A percentile compares a stretch with the other conserved stretches of the same genome.
Evolutionary conservation across 2,888 invertebrate species (phyloP).

Genomic region (Nemotelus nigrinus): DNA sequence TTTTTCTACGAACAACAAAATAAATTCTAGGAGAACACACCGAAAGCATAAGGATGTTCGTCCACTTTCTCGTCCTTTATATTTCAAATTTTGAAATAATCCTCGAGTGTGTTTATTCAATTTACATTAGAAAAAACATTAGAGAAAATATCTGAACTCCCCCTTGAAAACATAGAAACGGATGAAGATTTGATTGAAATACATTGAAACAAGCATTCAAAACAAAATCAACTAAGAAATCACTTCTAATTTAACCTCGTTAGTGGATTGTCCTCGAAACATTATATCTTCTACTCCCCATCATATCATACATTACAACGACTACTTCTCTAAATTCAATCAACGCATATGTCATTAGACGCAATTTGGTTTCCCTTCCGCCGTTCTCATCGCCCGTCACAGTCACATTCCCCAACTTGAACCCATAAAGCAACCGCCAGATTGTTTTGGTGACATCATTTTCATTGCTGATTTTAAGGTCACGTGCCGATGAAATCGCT

Average conservation of each 20-base stretch:
- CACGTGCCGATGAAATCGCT: constrained; percentile 48
- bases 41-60: no score
- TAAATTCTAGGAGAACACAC: no score
- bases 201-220: neutral
- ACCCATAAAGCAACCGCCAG: constrained; percentile 1
- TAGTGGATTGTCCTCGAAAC: constrained; percentile 48
- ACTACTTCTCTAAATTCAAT: constrained; percentile 52
- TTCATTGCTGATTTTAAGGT: constrained; percentile 49
- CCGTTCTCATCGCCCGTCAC: constrained; percentile 4
- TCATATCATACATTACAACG: neutral
- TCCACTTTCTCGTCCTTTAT: no score
- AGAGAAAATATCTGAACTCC: no score
- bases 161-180: no score
- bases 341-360: constrained; percentile 55
- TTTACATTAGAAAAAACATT: no score
- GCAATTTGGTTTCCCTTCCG: constrained; percentile 43
- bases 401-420: neutral
- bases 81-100: no score
- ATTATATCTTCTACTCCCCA: constrained; percentile 47
- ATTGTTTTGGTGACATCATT: constrained; percentile 47
- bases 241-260: constrained; percentile 50
- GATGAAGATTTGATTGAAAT: no score
- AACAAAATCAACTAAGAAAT: constrained; percentile 29
- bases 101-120: no score
- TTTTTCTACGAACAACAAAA: no score